phyloP scores from a whole-genome alignment of 2,113 vertebrate genomes.

The Pantherophis guttatus region DNA sequence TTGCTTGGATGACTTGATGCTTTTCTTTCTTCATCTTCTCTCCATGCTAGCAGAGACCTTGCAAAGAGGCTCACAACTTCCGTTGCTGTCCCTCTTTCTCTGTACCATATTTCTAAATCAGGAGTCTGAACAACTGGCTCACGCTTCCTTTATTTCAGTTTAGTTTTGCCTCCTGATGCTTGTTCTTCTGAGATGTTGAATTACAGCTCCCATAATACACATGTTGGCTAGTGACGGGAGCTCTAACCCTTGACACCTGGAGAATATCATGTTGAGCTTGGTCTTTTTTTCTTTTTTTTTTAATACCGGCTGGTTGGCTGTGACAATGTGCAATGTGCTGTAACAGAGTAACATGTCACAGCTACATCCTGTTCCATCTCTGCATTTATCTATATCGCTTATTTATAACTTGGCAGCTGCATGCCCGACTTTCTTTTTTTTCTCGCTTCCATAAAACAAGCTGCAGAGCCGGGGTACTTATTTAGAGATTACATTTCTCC shows the following conservation, averaged over 20 bases:
- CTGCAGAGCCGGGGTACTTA: conserved; percentile 24
- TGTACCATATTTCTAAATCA: not conserved
- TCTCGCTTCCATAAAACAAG: conserved; percentile 9
- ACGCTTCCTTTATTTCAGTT: not conserved
- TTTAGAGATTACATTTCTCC: conserved; percentile 33
- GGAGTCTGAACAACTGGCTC: not conserved
- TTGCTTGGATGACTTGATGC: not conserved
- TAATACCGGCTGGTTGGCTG: not conserved
- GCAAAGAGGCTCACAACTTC: not conserved
- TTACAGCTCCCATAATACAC: not conserved
- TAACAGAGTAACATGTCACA: conserved; percentile 13
- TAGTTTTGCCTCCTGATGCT: not conserved
- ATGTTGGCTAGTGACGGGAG: not conserved
- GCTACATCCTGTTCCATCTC: not conserved
- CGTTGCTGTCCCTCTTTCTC: not conserved
- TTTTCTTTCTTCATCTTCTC: not conserved
- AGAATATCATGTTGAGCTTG: not conserved
- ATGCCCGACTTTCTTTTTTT: conserved; percentile 9
- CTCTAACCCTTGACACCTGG: not conserved
- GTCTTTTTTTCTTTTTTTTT: not conserved
- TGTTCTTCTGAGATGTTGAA: not conserved
- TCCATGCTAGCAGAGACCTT: not conserved
- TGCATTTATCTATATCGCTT: not conserved
- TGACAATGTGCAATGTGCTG: not conserved
- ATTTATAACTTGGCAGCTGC: not conserved